These are phyloP conservation scores for Symphodus melops DNA, from an alignment of 2,113 vertebrate species.

Conservation along the genomic window DNA sequence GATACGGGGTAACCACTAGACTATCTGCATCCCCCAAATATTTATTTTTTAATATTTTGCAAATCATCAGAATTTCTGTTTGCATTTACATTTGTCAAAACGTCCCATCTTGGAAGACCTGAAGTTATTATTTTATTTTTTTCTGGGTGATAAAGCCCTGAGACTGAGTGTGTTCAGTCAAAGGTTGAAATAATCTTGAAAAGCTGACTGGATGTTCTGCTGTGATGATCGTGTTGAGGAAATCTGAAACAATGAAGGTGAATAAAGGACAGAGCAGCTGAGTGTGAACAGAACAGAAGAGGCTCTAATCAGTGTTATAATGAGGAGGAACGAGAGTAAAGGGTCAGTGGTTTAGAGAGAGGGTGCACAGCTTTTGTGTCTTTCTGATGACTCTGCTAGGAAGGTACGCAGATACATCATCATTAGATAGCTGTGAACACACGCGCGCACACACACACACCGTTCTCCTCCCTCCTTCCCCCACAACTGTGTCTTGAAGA, in stretches of 20 bases:
- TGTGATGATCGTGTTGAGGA: not conserved
- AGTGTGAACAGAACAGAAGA: slow-evolving; percentile 27
- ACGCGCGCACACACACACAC: slow-evolving; percentile 28
- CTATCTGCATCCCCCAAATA: no score
- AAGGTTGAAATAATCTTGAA: not conserved
- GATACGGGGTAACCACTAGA: no score
- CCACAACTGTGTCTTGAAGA: slow-evolving; percentile 61
- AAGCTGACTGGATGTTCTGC: not conserved
- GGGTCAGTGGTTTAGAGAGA: slow-evolving; percentile 44
- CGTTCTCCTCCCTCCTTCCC: not conserved
- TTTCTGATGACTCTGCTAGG: slow-evolving; percentile 62
- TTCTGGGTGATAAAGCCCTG: no score
- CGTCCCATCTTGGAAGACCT: no score
- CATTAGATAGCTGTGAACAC: slow-evolving; percentile 55
- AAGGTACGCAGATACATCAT: slow-evolving; percentile 66
- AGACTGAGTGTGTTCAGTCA: no score
- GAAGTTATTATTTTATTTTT: no score
- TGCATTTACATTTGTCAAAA: no score
- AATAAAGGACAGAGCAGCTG: slow-evolving; percentile 8
- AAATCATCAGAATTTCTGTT: no score
- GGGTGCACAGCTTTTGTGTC: slow-evolving; percentile 3
- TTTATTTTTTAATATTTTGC: no score
- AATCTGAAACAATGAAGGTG: not conserved
- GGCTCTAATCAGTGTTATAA: slow-evolving; percentile 32
- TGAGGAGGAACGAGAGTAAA: slow-evolving; percentile 34